Conservation (phyloP, 1,140 invertebrate genomes). For the Listronotus bonariensis region DNA sequence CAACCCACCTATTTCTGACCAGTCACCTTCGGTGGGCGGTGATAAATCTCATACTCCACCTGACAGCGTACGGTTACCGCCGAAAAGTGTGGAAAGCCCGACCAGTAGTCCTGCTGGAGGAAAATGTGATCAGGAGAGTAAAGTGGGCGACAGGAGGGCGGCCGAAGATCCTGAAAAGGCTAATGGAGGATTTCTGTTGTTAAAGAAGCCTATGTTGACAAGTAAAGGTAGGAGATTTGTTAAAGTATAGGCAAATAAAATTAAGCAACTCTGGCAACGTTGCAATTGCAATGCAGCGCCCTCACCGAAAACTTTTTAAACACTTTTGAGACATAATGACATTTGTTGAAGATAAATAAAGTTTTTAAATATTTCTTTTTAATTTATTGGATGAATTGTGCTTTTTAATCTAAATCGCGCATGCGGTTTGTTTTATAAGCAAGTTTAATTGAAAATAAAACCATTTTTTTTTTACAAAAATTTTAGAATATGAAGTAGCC, state of each 20-base stretch:
- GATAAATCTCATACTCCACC: slow-evolving; percentile 53
- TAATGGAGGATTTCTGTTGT: slow-evolving; percentile 44
- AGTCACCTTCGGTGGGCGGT: slow-evolving; percentile 47
- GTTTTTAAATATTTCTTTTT: too few species aligned
- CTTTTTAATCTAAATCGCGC: too few species aligned
- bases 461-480: too few species aligned
- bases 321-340: too few species aligned
- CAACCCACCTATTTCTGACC: slow-evolving; percentile 41
- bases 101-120: slow-evolving; percentile 45
- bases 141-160: slow-evolving; percentile 28
- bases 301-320: too few species aligned
- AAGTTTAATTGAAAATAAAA: slow-evolving; percentile 8
- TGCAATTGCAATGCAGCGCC: too few species aligned
- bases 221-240: slow-evolving; percentile 67
- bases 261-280: too few species aligned
- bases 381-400: too few species aligned
- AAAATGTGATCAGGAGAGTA: slow-evolving; percentile 23
- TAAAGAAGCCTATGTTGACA: slow-evolving; percentile 74
- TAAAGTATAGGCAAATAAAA: neutral
- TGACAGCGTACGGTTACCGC: slow-evolving; percentile 57
- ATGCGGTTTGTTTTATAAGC: too few species aligned
- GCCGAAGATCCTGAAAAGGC: slow-evolving; percentile 31
- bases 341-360: too few species aligned
- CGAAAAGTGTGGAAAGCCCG: slow-evolving; percentile 53
- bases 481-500: slow-evolving; percentile 60